Conservation (phyloP, 2,888 invertebrate genomes). For the Malachius bipustulatus region DNA sequence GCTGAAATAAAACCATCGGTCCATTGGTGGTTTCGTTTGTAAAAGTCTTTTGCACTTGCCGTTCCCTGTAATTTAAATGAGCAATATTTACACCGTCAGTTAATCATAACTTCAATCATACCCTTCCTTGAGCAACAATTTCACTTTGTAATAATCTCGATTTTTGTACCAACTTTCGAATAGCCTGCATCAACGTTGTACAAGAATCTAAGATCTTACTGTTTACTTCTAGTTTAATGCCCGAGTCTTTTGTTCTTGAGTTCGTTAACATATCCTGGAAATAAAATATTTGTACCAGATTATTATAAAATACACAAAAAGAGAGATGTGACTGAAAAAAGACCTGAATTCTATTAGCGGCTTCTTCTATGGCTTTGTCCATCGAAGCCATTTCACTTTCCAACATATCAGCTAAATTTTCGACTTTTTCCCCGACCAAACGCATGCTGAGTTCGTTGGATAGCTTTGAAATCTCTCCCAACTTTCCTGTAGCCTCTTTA, state of each 20-base stretch:
- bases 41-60: slow-evolving; percentile 85
- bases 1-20: slow-evolving; percentile 97
- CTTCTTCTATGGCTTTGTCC: slow-evolving; percentile 90
- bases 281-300: too few relatives aligned
- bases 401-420: slow-evolving; percentile 64
- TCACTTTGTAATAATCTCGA: slow-evolving; percentile 82
- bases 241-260: slow-evolving; percentile 73
- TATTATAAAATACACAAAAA: not conserved
- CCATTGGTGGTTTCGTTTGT: slow-evolving; percentile 97
- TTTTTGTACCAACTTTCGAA: slow-evolving; percentile 75
- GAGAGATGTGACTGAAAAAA: too few relatives aligned
- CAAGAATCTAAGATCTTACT: slow-evolving; percentile 94
- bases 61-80: too few relatives aligned
- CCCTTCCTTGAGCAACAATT: slow-evolving; percentile 79
- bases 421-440: slow-evolving; percentile 42
- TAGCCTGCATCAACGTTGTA: slow-evolving; percentile 85
- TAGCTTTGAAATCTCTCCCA: slow-evolving; percentile 40
- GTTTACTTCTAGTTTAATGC: slow-evolving; percentile 92
- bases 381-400: slow-evolving; percentile 84
- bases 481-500: slow-evolving; percentile 36
- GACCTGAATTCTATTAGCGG: slow-evolving; percentile 81
- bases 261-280: slow-evolving; percentile 63
- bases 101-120: slow-evolving; percentile 30
- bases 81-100: too few relatives aligned
- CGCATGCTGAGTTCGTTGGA: slow-evolving; percentile 41